Evolutionary conservation across 2,888 invertebrate species (phyloP), one percentile per base, ranked within the genome.

Genomic region (Dryobota labecula): DNA sequence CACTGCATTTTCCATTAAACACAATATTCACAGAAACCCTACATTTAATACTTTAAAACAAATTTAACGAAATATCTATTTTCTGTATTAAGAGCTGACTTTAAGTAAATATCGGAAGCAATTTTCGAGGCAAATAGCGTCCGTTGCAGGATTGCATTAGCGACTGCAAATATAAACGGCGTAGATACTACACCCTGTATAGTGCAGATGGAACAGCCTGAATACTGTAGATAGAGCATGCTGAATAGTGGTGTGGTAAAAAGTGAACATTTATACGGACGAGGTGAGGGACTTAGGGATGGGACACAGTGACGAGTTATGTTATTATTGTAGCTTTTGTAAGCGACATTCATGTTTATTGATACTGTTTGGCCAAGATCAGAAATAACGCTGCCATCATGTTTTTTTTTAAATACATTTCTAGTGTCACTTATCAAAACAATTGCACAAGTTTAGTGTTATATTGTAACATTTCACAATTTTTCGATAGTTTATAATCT

Each of bases 71-170:
- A 73, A 51, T 71, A 65, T 73, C 33, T 67, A 73, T 71, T 70
- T 80, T 62, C 38, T 70, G 45, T 77, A 69, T 72, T 77, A 76
- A 70, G 53, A 66, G 47, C 65, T 15, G 45, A 57, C 66, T 76
- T 70, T 75, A 81, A 81, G 82, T 82, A 85, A 89, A 87, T 84
- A 87, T 84, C 82, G 84, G 84, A 88, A 88, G 84, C 87, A 88
- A 89, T 89, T 88, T 87, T 76, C 81, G 75, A 82, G 75, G 86
- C 85, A 88, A 89, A 89, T 89, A 88, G 86, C 80, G 83, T 86
- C 80, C 85, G 84, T 85, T 82, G 83, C 82, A 87, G 68, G 82
- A 88, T 88, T 85, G 85, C 86, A 88, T 90, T 90, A 90, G 85
- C 80, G 57, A 70, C 76, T 73, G 82, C 80, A 86, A 87, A 86